These are phyloP conservation scores for Platichthys stellatus DNA, from an alignment of 2,113 vertebrate species.

Conservation along the genomic window DNA sequence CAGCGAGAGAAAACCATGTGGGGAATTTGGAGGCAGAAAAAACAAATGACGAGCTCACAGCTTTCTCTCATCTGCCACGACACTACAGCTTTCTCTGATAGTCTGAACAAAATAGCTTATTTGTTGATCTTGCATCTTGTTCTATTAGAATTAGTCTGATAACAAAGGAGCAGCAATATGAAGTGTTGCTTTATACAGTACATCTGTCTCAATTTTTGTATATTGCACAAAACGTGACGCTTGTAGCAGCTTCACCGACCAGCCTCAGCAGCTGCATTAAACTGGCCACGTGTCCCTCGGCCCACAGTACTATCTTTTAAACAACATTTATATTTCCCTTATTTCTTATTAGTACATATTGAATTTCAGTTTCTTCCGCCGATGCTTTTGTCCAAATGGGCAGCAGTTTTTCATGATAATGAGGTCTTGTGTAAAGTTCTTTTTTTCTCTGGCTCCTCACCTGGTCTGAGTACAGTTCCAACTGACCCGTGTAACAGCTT, in stretches of 20 bases:
- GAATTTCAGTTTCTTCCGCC: neutral
- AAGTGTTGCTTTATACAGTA: conserved; percentile 40
- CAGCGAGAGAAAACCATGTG: neutral
- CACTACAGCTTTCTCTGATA: conserved; percentile 6
- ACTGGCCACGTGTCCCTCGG: neutral
- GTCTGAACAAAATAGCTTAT: conserved; percentile 41
- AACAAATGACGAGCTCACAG: no score
- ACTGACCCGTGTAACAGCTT: conserved; percentile 6
- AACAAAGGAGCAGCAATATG: conserved; percentile 36
- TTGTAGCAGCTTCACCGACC: conserved; percentile 42
- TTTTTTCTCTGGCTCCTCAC: neutral
- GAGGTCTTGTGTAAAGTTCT: neutral
- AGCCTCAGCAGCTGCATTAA: conserved; percentile 49
- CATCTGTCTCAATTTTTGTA: conserved; percentile 33
- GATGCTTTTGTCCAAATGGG: conserved; percentile 2
- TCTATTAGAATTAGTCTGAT: conserved; percentile 14
- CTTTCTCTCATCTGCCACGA: neutral
- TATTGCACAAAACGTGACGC: conserved; percentile 75
- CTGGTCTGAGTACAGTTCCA: neutral
- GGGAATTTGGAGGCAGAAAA: no score
- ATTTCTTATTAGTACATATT: neutral
- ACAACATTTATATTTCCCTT: neutral
- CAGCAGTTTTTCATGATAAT: neutral
- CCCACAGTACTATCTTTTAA: neutral
- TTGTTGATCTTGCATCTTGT: conserved; percentile 10